Evolutionary conservation across 2,888 invertebrate genomes (phyloP).

Genomic region (Tholera decimalis): DNA sequence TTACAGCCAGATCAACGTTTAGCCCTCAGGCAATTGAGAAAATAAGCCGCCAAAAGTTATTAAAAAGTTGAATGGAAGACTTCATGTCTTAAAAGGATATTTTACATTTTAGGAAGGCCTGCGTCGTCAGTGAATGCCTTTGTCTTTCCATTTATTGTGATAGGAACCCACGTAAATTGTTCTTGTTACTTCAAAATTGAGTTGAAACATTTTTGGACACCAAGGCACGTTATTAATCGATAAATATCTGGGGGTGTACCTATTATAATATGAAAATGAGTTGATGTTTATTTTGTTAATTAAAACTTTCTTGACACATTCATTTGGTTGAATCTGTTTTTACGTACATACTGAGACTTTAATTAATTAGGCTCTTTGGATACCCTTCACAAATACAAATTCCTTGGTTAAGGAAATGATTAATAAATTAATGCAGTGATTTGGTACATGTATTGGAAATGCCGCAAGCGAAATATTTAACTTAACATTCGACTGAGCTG

Average conservation of each 20-base stretch:
- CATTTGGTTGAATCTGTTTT: conserved; percentile 20
- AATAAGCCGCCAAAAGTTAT: conserved; percentile 48
- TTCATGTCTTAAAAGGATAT: conserved; percentile 45
- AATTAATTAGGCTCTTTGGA: conserved; percentile 8
- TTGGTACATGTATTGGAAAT: not conserved
- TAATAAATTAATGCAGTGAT: conserved; percentile 1
- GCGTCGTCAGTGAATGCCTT: conserved; percentile 38
- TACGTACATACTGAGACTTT: conserved; percentile 5
- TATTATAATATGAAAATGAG: conserved; percentile 22
- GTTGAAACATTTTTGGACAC: conserved; percentile 32
- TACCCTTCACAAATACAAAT: conserved; percentile 2
- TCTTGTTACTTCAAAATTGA: conserved; percentile 33
- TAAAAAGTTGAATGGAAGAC: conserved; percentile 53
- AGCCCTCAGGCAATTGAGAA: conserved; percentile 31
- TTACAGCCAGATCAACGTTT: conserved; percentile 15
- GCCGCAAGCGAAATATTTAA: too few relatives aligned
- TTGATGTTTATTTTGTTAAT: conserved; percentile 34
- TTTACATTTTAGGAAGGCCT: conserved; percentile 50
- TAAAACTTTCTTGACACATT: conserved; percentile 28
- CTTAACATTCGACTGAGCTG: too few relatives aligned
- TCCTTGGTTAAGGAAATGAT: conserved; percentile 4
- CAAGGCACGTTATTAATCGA: conserved; percentile 14
- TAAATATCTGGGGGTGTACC: conserved; percentile 7
- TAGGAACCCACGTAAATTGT: conserved; percentile 40
- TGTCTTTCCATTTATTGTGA: conserved; percentile 49